These are phyloP conservation scores for Perca schrenkii DNA, from an alignment of 2,113 vertebrate genomes.

Conservation along the genomic window DNA sequence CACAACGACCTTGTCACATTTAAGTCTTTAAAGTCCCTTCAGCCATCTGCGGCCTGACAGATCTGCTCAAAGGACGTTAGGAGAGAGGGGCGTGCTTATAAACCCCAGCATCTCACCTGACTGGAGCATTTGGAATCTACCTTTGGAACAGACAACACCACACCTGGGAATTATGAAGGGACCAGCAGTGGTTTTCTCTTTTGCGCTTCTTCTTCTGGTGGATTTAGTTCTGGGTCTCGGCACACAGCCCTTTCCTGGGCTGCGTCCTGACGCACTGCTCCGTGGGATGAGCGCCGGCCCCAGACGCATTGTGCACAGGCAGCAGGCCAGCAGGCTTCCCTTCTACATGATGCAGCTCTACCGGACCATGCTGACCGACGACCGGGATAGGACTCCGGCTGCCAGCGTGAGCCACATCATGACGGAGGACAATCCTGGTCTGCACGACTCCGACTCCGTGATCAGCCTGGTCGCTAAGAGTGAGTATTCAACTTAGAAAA, in stretches of 20 bases:
- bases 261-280: constrained; percentile 42
- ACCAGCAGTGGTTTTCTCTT: constrained; percentile 39
- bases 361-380: constrained; percentile 78
- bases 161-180: constrained; percentile 55
- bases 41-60: constrained; percentile 65
- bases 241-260: background rate
- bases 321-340: constrained; percentile 69
- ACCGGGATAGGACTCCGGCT: constrained; percentile 20
- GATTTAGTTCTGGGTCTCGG: constrained; percentile 23
- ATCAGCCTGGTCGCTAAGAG: constrained; percentile 87
- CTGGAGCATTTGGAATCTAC: constrained; percentile 52
- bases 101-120: constrained; percentile 28
- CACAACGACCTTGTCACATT: constrained; percentile 53
- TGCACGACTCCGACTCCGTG: constrained; percentile 84
- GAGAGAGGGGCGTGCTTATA: constrained; percentile 45
- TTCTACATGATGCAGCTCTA: constrained; percentile 90
- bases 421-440: constrained; percentile 71
- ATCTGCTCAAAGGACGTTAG: constrained; percentile 68
- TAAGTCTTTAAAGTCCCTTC: constrained; percentile 60
- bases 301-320: constrained; percentile 24
- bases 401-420: constrained; percentile 8
- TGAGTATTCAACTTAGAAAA: constrained; percentile 70
- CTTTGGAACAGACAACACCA: constrained; percentile 22
- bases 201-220: constrained; percentile 64
- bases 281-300: constrained; percentile 28